Conservation (phyloP, 2,797 vertebrate genomes). For the Ptychobarbus kaznakovi region DNA sequence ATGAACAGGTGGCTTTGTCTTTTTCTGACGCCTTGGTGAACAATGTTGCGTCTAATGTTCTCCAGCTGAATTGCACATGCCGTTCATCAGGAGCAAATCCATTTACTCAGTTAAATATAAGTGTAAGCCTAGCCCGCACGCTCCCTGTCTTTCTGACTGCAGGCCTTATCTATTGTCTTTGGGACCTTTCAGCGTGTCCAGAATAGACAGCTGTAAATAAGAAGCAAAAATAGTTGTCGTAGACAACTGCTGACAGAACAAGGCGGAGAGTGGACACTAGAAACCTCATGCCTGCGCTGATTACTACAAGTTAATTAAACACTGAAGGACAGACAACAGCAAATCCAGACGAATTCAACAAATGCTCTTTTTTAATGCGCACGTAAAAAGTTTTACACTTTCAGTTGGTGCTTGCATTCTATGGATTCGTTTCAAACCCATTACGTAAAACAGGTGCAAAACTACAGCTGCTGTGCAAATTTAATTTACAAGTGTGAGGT, state of each 20-base stretch:
- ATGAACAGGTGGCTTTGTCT: conserved; percentile 82
- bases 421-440: conserved; percentile 22
- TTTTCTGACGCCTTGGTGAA: conserved; percentile 49
- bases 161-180: conserved; percentile 80
- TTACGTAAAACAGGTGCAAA: conserved; percentile 56
- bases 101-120: conserved; percentile 75
- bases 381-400: conserved; percentile 15
- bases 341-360: not conserved
- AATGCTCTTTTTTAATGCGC: conserved; percentile 59
- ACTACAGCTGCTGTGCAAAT: conserved; percentile 41
- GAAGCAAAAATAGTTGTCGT: conserved; percentile 88
- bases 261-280: conserved; percentile 84
- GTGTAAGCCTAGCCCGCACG: conserved; percentile 72
- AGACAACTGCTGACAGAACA: conserved; percentile 91
- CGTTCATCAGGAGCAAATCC: conserved; percentile 71
- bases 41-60: conserved; percentile 69
- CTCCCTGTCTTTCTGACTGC: conserved; percentile 56
- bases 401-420: conserved; percentile 34
- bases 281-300: conserved; percentile 86
- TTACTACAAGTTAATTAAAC: conserved; percentile 90
- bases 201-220: conserved; percentile 84
- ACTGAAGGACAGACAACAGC: conserved; percentile 79
- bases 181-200: conserved; percentile 67
- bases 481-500: conserved; percentile 26
- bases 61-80: conserved; percentile 67